Percentiles rank a stretch among this genome's conserved stretches.
Evolutionary conservation across 2,888 invertebrate genomes (phyloP).

Genomic region (Dryadula phaetusa): DNA sequence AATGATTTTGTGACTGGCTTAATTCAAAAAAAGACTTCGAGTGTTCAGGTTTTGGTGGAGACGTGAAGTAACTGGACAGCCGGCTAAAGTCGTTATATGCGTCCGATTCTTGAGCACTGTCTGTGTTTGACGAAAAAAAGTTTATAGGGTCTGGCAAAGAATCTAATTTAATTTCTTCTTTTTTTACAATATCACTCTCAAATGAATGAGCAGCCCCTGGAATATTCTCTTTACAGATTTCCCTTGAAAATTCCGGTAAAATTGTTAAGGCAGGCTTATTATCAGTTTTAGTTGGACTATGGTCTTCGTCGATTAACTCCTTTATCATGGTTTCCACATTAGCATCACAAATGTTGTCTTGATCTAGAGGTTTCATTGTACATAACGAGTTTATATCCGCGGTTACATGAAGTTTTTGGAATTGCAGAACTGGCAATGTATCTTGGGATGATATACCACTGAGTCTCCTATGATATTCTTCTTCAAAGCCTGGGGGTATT

Average conservation of each 20-base stretch:
- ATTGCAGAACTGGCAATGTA: constrained; percentile 37
- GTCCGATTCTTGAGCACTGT: constrained; percentile 48
- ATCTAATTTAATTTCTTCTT: constrained; percentile 37
- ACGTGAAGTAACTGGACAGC: constrained; percentile 73
- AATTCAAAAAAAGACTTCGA: constrained; percentile 81
- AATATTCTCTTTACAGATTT: constrained; percentile 9
- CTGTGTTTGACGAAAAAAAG: constrained; percentile 56
- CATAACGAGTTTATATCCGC: not conserved
- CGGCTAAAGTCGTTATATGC: constrained; percentile 59
- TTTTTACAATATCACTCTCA: constrained; percentile 26
- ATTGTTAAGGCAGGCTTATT: constrained; percentile 38
- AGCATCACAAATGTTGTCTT: constrained; percentile 27
- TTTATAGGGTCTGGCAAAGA: constrained; percentile 63
- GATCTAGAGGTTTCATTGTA: constrained; percentile 5
- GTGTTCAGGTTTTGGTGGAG: constrained; percentile 67
- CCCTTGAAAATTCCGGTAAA: constrained; percentile 28
- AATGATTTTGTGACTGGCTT: constrained; percentile 77
- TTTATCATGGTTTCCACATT: constrained; percentile 39
- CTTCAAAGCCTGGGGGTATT: constrained; percentile 74
- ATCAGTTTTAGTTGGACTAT: constrained; percentile 30
- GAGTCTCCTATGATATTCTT: constrained; percentile 58
- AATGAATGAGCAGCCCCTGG: not conserved
- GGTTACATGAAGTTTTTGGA: constrained; percentile 46
- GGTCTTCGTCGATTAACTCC: constrained; percentile 34
- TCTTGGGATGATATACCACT: constrained; percentile 48